Evolutionary conservation across 2,797 vertebrate species (phyloP).

Genomic region (Rhinophrynus dorsalis): DNA sequence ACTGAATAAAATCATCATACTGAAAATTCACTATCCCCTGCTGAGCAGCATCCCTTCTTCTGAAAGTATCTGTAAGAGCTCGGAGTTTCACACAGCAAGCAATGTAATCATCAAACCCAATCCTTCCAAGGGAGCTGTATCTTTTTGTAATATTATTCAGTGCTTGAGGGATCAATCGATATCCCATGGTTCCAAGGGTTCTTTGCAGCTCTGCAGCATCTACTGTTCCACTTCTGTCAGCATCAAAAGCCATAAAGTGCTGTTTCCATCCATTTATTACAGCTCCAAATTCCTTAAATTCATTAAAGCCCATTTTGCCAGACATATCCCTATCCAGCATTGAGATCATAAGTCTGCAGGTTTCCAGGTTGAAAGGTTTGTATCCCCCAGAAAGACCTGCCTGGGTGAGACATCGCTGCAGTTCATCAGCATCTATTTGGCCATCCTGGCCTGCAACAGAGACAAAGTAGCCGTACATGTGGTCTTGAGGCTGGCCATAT

Average conservation of each 20-base stretch:
- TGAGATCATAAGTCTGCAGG: conserved; percentile 88
- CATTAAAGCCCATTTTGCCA: conserved; percentile 71
- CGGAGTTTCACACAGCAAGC: conserved; percentile 86
- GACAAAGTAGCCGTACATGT: conserved; percentile 85
- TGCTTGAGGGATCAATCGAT: conserved; percentile 83
- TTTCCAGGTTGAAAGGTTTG: conserved; percentile 90
- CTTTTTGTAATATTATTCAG: conserved; percentile 80
- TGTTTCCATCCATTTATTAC: conserved; percentile 73
- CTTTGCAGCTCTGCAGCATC: conserved; percentile 73
- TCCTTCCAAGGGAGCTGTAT: conserved; percentile 78
- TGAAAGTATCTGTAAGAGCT: conserved; percentile 75
- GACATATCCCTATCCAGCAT: conserved; percentile 86
- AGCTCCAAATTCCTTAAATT: conserved; percentile 75
- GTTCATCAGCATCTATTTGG: conserved; percentile 86
- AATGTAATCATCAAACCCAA: conserved; percentile 90
- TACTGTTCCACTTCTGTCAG: conserved; percentile 66
- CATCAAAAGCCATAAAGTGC: conserved; percentile 69
- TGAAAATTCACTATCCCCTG: conserved; percentile 81
- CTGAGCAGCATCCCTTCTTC: conserved; percentile 74
- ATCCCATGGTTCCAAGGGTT: conserved; percentile 75
- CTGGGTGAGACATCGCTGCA: conserved; percentile 89
- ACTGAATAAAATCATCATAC: conserved; percentile 79
- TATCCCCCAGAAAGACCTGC: conserved; percentile 86
- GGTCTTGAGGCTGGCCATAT: conserved; percentile 82
- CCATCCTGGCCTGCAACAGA: conserved; percentile 86